Conservation (phyloP, 2,797 vertebrate species). For the Sebastes diploproa region DNA sequence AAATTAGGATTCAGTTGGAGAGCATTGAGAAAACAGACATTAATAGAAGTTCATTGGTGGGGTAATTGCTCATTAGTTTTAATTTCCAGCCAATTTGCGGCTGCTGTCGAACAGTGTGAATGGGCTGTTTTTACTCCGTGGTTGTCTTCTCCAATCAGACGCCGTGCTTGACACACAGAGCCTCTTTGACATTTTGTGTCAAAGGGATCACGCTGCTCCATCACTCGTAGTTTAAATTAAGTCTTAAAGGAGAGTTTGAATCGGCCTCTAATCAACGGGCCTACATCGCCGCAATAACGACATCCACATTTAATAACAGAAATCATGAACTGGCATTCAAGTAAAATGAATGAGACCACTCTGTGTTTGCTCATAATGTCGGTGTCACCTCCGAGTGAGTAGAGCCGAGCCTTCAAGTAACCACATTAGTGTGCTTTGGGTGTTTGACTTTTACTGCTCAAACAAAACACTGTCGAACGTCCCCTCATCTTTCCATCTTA, state of each 20-base stretch:
- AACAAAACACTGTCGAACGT: background rate
- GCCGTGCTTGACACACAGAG: slow-evolving; percentile 36
- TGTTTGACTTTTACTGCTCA: slow-evolving; percentile 8
- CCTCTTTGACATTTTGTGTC: slow-evolving; percentile 49
- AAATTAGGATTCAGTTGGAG: slow-evolving; percentile 58
- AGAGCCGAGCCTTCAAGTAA: background rate
- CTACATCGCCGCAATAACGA: slow-evolving; percentile 9
- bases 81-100: slow-evolving; percentile 73
- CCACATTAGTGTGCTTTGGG: background rate
- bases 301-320: slow-evolving; percentile 2
- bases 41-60: slow-evolving; percentile 70
- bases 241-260: slow-evolving; percentile 38
- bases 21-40: slow-evolving; percentile 65
- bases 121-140: slow-evolving; percentile 54
- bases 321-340: slow-evolving; percentile 9
- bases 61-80: slow-evolving; percentile 80
- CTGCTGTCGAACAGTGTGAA: slow-evolving; percentile 63
- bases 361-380: background rate
- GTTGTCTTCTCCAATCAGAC: slow-evolving; percentile 66
- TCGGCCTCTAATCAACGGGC: slow-evolving; percentile 29
- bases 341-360: background rate
- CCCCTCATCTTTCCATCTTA: background rate
- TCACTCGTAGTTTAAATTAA: slow-evolving; percentile 52
- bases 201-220: slow-evolving; percentile 45
- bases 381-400: background rate